Evolutionary conservation across 2,888 invertebrate species (phyloP).

Genomic region (Erebia epiphron): DNA sequence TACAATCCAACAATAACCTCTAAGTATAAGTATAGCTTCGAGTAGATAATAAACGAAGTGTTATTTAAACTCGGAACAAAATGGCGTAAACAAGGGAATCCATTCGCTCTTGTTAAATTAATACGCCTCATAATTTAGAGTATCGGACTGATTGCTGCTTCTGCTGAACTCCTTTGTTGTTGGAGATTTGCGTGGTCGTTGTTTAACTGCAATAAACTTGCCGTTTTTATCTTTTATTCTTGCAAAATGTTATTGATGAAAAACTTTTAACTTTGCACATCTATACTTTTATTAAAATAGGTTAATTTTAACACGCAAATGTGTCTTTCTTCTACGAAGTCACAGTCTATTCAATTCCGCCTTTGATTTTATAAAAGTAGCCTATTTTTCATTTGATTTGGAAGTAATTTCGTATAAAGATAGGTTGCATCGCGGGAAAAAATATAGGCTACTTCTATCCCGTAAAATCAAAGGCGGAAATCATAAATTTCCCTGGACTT

Average conservation of each 20-base stretch:
- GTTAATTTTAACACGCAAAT: no score
- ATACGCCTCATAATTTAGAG: conserved; percentile 44
- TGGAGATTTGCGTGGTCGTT: not conserved
- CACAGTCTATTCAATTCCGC: no score
- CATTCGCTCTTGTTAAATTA: conserved; percentile 45
- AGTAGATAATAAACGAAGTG: not conserved
- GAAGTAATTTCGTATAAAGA: no score
- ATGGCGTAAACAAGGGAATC: conserved; percentile 24
- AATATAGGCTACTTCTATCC: no score
- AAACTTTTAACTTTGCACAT: no score
- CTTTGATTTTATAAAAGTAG: no score
- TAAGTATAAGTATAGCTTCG: not conserved
- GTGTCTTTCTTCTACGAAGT: no score
- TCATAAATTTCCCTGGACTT: no score
- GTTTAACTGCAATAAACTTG: not conserved
- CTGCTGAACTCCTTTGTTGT: not conserved
- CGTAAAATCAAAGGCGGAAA: no score
- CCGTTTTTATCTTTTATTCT: not conserved
- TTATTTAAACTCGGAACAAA: conserved; percentile 8
- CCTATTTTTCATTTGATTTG: no score
- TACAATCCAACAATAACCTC: not conserved
- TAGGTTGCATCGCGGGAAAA: no score
- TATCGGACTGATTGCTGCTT: conserved; percentile 42
- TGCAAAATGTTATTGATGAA: not conserved
- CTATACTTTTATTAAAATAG: no score